Base-by-base conservation (phyloP, 2,113 vertebrate genomes). In the Scomber colias region DNA sequence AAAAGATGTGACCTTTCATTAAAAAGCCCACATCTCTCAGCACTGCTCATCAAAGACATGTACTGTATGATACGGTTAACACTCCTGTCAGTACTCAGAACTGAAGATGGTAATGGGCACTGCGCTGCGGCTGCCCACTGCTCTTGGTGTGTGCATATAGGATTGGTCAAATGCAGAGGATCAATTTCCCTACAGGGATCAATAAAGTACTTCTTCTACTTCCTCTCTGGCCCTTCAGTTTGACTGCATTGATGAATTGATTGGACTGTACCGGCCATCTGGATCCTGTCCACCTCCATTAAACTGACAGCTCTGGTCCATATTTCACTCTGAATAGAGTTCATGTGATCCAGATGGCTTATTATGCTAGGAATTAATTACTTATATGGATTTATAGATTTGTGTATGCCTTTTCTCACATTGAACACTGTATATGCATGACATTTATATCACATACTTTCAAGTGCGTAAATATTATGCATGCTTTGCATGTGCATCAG, bases 381-480 rank as follows among this genome's bases (percentile, higher is more conserved):
- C 49, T 21, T 24, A 6, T 40, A 83, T 76, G 13, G 74, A 86
- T 87, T 90, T 75, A 81, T 55, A 31, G 68, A 86, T 81, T 60
- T 82, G 46, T 17, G 53, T 27, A 62, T 21, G n/a, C 76, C 45
- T 88, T 81, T 87, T 61, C 67, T 65, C 49, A 65, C 0, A 19
- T 65, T 69, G 49, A 79, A 54, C 21, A 54, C 17, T 19, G 7
- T 61, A 17, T 13, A 71, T 24, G 27, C 6, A 21, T 76, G 74
- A 46, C 80, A 87, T 85, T 86, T 77, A 75, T 51, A 30, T 61
- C 51, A 65, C 16, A 66, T 44, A 16, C 11, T 40, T 0, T 59
- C 11, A 72, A 15, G 48, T 49, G 71, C 14, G n/a, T 51, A 49
- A 63, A 16, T 50, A 59, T 77, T 75, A 79, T 87, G 61, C 50